Percentiles rank a stretch among this genome's conserved stretches.
Conservation (phyloP, 2,888 invertebrate genomes). For the Sisyra nigra region DNA sequence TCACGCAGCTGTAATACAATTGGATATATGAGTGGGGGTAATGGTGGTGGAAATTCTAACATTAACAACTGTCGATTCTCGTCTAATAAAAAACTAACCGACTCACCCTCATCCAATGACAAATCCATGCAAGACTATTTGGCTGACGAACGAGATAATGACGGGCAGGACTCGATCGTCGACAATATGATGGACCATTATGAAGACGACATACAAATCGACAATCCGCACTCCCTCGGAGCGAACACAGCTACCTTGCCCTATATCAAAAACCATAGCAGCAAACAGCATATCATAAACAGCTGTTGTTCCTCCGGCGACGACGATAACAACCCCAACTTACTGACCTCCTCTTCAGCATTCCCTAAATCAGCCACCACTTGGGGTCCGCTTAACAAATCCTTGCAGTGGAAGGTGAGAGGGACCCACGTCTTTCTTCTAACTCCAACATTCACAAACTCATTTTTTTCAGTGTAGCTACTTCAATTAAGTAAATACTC, state of each 20-base stretch:
- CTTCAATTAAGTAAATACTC: too few species aligned
- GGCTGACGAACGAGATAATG: conserved; percentile 24
- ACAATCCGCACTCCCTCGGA: conserved; percentile 17
- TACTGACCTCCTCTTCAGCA: conserved; percentile 30
- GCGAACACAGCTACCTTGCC: conserved; percentile 28
- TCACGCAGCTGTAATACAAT: conserved; percentile 31
- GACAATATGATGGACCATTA: conserved; percentile 28
- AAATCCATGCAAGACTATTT: conserved; percentile 1
- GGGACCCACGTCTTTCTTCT: conserved; percentile 13
- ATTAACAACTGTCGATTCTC: conserved; percentile 3
- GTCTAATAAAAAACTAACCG: conserved; percentile 1
- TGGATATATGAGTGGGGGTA: conserved; percentile 23
- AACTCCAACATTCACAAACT: too few species aligned
- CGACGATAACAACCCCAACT: conserved; percentile 12
- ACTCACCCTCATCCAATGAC: not conserved
- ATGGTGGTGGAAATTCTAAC: not conserved
- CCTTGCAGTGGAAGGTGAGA: conserved; percentile 46
- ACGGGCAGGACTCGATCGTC: conserved; percentile 23
- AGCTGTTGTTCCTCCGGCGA: conserved; percentile 15
- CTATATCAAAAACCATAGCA: conserved; percentile 25
- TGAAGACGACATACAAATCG: conserved; percentile 12
- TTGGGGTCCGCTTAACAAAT: conserved; percentile 45
- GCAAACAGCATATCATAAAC: conserved; percentile 9
- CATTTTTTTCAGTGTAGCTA: too few species aligned
- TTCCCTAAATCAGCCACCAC: conserved; percentile 44